Conservation (phyloP, 2,113 vertebrate genomes). For the Prionailurus viverrinus region DNA sequence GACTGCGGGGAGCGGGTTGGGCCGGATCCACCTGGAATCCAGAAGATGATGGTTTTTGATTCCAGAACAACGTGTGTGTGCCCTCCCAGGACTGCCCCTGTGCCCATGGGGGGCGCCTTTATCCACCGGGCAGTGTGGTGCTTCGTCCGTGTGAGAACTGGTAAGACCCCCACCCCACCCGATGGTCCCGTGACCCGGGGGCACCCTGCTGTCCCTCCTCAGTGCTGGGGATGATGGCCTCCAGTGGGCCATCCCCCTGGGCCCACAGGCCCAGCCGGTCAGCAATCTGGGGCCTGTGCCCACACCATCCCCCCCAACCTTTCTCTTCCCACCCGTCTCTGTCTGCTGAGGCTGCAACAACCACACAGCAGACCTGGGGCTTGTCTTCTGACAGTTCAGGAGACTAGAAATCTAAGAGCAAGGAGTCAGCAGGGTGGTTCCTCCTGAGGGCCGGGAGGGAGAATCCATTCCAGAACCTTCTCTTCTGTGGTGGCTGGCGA, state of each 20-base stretch:
- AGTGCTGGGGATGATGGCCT: not conserved
- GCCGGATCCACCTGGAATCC: not conserved
- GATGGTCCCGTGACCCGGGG: fast-evolving
- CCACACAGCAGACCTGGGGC: fast-evolving
- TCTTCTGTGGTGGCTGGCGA: fast-evolving
- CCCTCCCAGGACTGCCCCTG: conserved; percentile 88
- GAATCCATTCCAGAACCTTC: no score
- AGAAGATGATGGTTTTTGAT: not conserved
- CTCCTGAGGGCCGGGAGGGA: not conserved
- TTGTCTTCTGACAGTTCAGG: not conserved
- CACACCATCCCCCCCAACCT: no score
- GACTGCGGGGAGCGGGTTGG: not conserved
- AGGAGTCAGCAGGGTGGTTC: fast-evolving
- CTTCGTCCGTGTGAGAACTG: conserved; percentile 91
- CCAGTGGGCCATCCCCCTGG: fast-evolving
- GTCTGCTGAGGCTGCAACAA: not conserved
- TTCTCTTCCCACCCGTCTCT: fast-evolving
- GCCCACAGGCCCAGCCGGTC: not conserved
- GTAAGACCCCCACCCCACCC: conserved; percentile 73
- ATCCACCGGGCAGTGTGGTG: conserved; percentile 86
- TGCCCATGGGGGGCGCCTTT: conserved; percentile 84
- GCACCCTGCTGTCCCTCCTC: not conserved
- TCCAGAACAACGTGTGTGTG: conserved; percentile 87
- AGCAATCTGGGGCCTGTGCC: not conserved
- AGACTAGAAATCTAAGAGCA: not conserved